These are phyloP conservation scores for Cyclophora punctaria DNA, from an alignment of 2,888 invertebrate species.

Conservation along the genomic window DNA sequence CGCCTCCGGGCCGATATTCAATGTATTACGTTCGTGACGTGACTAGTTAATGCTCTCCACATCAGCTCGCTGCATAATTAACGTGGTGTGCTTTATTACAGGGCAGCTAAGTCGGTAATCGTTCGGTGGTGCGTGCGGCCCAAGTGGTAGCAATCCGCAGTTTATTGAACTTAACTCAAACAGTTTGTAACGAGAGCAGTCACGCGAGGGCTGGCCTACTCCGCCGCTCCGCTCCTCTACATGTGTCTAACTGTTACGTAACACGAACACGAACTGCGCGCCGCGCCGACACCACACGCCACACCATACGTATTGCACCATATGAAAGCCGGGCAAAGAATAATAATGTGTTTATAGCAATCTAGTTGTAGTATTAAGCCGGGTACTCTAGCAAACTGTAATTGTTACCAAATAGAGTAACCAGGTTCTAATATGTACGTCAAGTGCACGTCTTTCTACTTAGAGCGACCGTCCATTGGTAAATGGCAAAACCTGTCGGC, in stretches of 20 bases:
- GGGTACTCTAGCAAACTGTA: too few relatives aligned
- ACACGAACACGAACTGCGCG: too few relatives aligned
- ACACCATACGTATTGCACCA: too few relatives aligned
- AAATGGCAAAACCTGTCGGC: too few relatives aligned
- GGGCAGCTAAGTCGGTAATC: constrained; percentile 14
- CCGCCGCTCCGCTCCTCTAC: neutral
- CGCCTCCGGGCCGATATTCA: constrained; percentile 3
- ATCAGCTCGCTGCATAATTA: constrained; percentile 10
- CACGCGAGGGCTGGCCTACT: constrained; percentile 8
- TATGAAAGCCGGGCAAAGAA: too few relatives aligned
- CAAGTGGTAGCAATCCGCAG: constrained; percentile 7
- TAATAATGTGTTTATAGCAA: too few relatives aligned
- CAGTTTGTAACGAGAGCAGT: constrained; percentile 12
- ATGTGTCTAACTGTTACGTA: neutral
- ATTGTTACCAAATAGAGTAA: too few relatives aligned
- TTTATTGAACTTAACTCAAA: constrained; percentile 8
- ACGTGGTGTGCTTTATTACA: constrained; percentile 11
- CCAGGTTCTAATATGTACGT: too few relatives aligned
- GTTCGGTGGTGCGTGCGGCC: constrained; percentile 1
- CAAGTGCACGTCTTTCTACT: too few relatives aligned
- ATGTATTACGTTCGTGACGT: constrained; percentile 15
- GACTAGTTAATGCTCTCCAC: constrained; percentile 14
- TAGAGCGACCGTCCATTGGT: too few relatives aligned
- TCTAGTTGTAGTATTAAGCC: too few relatives aligned
- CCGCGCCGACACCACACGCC: too few relatives aligned